These are phyloP conservation scores for Reticulitermes speratus DNA, from an alignment of 1,140 invertebrate species.

Conservation along the genomic window DNA sequence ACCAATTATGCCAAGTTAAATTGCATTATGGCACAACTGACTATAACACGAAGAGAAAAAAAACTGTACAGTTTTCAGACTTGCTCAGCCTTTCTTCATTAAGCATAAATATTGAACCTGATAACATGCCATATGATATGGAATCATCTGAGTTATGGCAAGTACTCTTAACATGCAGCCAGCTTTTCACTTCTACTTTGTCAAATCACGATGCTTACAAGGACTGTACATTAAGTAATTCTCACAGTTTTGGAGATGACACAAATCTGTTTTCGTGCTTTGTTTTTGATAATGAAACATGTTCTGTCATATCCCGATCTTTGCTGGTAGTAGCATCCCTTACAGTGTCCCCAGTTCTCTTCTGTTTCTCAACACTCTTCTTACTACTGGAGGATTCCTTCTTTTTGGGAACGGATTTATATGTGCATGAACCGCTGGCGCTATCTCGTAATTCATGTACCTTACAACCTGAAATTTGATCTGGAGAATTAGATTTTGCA, in stretches of 20 bases:
- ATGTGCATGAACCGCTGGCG: background rate
- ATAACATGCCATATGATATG: background rate
- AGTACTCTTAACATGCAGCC: background rate
- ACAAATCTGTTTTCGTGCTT: background rate
- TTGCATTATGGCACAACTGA: background rate
- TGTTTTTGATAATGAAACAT: background rate
- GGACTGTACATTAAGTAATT: no score
- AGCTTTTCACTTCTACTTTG: background rate
- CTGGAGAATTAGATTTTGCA: background rate
- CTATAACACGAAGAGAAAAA: background rate
- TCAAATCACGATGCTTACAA: no score
- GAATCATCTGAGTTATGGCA: background rate
- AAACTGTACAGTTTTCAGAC: background rate
- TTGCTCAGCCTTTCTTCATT: background rate
- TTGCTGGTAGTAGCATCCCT: conserved; percentile 1
- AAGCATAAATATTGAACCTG: background rate
- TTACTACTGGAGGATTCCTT: conserved; percentile 14
- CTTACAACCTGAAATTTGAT: background rate
- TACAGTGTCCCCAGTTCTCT: background rate
- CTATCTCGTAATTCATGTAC: background rate
- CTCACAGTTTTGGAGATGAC: background rate
- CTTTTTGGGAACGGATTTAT: conserved; percentile 13
- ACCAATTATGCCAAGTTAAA: background rate
- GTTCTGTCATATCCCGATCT: background rate
- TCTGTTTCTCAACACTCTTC: background rate